These are phyloP conservation scores for Calonectris borealis DNA, from an alignment of 2,113 vertebrate species.

Conservation along the genomic window DNA sequence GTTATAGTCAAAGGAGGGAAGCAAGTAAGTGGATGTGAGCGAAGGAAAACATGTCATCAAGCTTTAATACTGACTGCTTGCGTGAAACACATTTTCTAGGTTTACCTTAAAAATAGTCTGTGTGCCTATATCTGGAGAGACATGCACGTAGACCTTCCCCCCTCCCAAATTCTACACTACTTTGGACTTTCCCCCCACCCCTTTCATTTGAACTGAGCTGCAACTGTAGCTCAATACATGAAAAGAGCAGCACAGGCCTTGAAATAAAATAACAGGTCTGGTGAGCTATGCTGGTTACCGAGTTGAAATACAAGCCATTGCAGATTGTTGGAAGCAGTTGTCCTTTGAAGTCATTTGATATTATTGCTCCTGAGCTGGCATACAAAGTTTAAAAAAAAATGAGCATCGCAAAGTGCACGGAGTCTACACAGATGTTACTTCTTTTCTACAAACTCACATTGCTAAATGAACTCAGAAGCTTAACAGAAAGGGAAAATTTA, in stretches of 20 bases:
- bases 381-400: background rate
- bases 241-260: slow-evolving; percentile 20
- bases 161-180: background rate
- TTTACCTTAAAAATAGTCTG: background rate
- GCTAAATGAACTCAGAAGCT: slow-evolving; percentile 19
- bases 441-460: background rate
- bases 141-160: background rate
- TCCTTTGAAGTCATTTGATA: slow-evolving; percentile 63
- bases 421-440: background rate
- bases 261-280: slow-evolving; percentile 59
- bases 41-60: background rate
- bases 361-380: slow-evolving; percentile 22
- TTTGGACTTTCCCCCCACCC: background rate
- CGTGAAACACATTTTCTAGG: background rate
- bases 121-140: background rate
- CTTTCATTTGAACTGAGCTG: background rate
- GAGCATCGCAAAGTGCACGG: background rate
- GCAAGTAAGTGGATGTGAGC: background rate
- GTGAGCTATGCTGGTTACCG: slow-evolving; percentile 7
- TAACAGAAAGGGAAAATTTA: background rate
- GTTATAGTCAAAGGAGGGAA: background rate
- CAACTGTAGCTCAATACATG: background rate
- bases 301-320: slow-evolving; percentile 50
- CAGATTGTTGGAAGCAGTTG: slow-evolving; percentile 13
- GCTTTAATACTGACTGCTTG: background rate